Evolutionary conservation across 2,797 vertebrate genomes (phyloP).

Genomic region (Choloepus didactylus): DNA sequence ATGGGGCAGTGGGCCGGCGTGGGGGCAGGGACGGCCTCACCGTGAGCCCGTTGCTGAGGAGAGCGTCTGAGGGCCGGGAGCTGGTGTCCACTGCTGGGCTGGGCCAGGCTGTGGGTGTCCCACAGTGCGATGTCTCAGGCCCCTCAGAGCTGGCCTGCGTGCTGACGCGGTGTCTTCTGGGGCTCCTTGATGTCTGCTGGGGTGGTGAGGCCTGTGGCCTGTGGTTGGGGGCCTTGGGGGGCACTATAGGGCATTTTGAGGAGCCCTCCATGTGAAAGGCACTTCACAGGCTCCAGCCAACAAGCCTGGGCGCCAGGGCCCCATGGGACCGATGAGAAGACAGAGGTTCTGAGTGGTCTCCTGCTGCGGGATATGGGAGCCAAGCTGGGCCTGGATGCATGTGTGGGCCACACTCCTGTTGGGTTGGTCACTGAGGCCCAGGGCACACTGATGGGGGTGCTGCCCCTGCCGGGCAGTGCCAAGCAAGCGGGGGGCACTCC

Average conservation of each 20-base stretch:
- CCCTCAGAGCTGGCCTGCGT: not conserved
- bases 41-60: no score
- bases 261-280: not conserved
- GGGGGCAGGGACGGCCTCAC: no score
- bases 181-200: not conserved
- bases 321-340: not conserved
- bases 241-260: no score
- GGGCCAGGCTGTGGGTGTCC: not conserved
- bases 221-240: not conserved
- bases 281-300: not conserved
- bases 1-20: no score
- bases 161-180: not conserved
- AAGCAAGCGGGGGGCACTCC: not conserved
- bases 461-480: not conserved
- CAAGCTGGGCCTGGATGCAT: rapidly evolving
- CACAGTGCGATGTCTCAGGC: not conserved
- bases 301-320: not conserved
- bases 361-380: no score
- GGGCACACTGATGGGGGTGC: no score
- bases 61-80: no score
- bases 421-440: not conserved
- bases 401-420: not conserved
- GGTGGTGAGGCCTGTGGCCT: not conserved
- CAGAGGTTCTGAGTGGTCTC: not conserved
- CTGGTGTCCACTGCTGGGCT: no score